Percentiles rank a stretch among this genome's conserved stretches.
These are phyloP conservation scores for Rafetus swinhoei DNA, from an alignment of 2,113 vertebrate species.

Conservation along the genomic window DNA sequence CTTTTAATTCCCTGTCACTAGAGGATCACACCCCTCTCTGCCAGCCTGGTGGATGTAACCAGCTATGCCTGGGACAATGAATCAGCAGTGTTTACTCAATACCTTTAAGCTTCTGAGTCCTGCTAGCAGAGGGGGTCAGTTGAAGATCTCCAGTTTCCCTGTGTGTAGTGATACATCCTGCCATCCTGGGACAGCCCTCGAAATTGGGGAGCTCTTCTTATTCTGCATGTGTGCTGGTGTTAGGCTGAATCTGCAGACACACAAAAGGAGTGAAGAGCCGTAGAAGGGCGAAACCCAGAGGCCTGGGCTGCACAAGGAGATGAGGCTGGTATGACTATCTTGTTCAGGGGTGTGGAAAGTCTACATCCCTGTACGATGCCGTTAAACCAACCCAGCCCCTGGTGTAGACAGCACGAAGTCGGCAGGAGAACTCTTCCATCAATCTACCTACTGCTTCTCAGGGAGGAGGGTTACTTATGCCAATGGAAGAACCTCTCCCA, in stretches of 20 bases:
- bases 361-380: too few relatives aligned
- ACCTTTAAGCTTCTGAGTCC: fast-evolving
- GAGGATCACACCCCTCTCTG: not conserved
- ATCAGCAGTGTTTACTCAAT: fast-evolving
- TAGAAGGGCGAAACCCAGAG: not conserved
- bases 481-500: too few relatives aligned
- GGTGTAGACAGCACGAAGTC: too few relatives aligned
- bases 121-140: not conserved
- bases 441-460: too few relatives aligned
- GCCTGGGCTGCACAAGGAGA: too few relatives aligned
- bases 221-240: not conserved
- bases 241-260: not conserved
- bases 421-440: too few relatives aligned
- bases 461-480: too few relatives aligned
- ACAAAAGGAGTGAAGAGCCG: not conserved
- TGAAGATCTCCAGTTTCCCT: not conserved
- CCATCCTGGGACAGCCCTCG: not conserved
- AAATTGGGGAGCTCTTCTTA: not conserved
- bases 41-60: not conserved
- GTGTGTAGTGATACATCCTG: not conserved
- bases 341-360: too few relatives aligned
- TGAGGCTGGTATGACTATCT: too few relatives aligned
- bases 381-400: too few relatives aligned
- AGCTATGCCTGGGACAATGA: fast-evolving
- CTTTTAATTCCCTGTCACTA: not conserved